Evolutionary conservation across 2,888 invertebrate genomes (phyloP).

Genomic region (Parnassius mnemosyne): DNA sequence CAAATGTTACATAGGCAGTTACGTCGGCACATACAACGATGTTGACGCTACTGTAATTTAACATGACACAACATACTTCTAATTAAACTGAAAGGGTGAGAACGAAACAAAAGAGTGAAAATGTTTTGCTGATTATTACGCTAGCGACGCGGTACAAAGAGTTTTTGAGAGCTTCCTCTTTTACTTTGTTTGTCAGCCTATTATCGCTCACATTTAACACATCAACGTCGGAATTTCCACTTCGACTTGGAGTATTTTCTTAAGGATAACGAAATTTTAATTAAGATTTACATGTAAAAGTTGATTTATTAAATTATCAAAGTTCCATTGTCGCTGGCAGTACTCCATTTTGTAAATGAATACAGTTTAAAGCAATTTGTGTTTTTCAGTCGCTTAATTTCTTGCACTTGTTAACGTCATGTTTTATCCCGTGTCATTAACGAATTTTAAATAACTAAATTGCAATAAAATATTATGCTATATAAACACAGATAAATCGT

Average conservation of each 20-base stretch:
- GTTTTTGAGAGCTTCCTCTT: slow-evolving; percentile 15
- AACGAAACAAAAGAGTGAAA: slow-evolving; percentile 19
- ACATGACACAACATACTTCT: not conserved
- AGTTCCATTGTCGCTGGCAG: too few relatives aligned
- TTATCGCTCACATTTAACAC: slow-evolving; percentile 16
- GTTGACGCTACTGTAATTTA: not conserved
- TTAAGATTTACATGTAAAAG: not conserved
- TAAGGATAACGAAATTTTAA: slow-evolving; percentile 16
- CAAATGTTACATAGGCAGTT: too few relatives aligned
- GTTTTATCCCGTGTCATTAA: too few relatives aligned
- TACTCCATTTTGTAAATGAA: too few relatives aligned
- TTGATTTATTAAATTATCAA: too few relatives aligned
- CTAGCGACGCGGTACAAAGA: slow-evolving; percentile 60
- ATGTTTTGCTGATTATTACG: slow-evolving; percentile 65
- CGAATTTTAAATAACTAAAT: too few relatives aligned
- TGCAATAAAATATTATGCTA: too few relatives aligned
- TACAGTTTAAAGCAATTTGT: too few relatives aligned
- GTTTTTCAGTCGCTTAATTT: too few relatives aligned
- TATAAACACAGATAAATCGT: too few relatives aligned
- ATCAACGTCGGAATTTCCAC: slow-evolving; percentile 16
- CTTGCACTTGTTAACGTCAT: too few relatives aligned
- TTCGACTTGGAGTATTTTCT: slow-evolving; percentile 6
- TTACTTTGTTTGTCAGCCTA: slow-evolving; percentile 13
- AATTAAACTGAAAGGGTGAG: slow-evolving; percentile 8
- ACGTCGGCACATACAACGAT: too few relatives aligned